phyloP scores from a whole-genome alignment of 2,113 vertebrate species.

The Onychostoma macrolepis region DNA sequence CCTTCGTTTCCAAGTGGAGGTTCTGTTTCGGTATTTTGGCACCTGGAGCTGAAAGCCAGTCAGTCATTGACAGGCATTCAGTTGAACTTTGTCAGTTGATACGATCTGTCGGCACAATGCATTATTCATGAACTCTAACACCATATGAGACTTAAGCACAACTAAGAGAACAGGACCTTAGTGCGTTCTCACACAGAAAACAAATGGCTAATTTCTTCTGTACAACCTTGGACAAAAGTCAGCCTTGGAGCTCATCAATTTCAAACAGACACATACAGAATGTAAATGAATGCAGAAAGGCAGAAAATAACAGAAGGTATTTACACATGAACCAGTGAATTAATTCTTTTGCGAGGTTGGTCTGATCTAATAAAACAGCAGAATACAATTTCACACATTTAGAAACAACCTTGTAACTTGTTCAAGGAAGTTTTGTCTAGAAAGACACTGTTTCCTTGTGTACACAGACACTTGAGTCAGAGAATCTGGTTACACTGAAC shows the following conservation, averaged over 20 bases:
- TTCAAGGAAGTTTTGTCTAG: neutral
- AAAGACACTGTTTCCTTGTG: neutral
- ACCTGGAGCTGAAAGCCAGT: constrained; percentile 45
- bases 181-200: constrained; percentile 16
- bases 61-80: constrained; percentile 54
- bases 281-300: neutral
- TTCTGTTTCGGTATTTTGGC: constrained; percentile 48
- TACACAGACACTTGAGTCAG: neutral
- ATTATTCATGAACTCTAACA: constrained; percentile 57
- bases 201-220: constrained; percentile 12
- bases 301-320: constrained; percentile 7
- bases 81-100: constrained; percentile 54
- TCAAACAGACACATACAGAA: neutral
- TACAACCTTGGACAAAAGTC: neutral
- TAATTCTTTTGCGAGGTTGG: neutral
- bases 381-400: neutral
- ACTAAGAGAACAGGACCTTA: constrained; percentile 35
- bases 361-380: neutral
- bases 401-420: neutral
- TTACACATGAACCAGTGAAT: neutral
- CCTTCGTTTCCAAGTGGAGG: constrained; percentile 13
- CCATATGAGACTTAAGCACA: constrained; percentile 56
- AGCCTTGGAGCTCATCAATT: neutral
- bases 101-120: constrained; percentile 51
- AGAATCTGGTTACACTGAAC: constrained; percentile 5